Base-by-base conservation (phyloP, 2,888 invertebrate genomes). In the Cheilosia variabilis region DNA sequence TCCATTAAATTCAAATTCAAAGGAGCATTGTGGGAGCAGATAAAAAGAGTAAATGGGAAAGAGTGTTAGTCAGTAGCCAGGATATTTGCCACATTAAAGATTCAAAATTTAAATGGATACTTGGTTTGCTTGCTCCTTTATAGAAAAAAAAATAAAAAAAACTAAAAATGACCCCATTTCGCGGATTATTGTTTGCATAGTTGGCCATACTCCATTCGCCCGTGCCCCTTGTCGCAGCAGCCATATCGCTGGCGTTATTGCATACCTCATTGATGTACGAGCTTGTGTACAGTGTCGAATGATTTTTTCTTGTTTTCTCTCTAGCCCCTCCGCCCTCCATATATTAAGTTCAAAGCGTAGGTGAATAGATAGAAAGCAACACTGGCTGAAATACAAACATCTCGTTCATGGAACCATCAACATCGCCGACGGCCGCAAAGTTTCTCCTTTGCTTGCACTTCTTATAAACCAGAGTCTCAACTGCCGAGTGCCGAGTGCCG, bases 181-280 rank as follows among this genome's bases (percentile, higher is more conserved):
- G 37, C 43, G 78, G 37, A 82, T 82, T 65, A 60, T 60, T 82
- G 78, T 82, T 71, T 82, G 71, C 55, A 60, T 27, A 68, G 58
- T n/a, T 50, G 19, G 7, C 53, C 53, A 45, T 31, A 9, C 27
- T 45, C 47, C 13, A 13, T 27, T n/a, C 50, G 19, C 15, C 57
- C 4, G 45, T 47, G 45, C 45, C 27, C 13, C 37, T 13, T 22
- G 9, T 3, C 69, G 15, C 13, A 7, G n/a, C 13, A 7, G 24
- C 50, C 53, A 72, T 27, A 50, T 62, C 63, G 71, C 58, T 45
- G 41, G 62, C 19, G 63, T 55, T 62, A 76, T 68, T 62, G 60
- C 77, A 62, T 60, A 27, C 47, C 55, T 31, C 62, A 77, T 37
- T 71, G 53, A 77, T 62, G 45, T 24, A 62, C 50, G 53, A 13